A percentile compares a stretch with the other conserved stretches of the same genome.
Evolutionary conservation across 2,113 vertebrate genomes (phyloP).

Genomic region (Pelobates fuscus): DNA sequence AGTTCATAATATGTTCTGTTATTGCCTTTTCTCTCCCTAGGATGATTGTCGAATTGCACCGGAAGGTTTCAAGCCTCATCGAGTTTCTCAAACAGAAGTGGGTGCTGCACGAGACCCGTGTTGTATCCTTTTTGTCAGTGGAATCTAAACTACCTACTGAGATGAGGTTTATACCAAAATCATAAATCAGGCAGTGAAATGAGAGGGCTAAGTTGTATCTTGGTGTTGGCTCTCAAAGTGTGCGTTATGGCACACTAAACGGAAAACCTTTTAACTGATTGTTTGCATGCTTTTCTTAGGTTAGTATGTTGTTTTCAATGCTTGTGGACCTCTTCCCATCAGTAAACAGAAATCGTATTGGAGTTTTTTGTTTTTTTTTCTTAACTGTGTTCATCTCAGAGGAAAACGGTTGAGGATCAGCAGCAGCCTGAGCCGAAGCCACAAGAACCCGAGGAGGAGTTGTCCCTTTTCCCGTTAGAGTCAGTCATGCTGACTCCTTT

Average conservation of each 20-base stretch:
- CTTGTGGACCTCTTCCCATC: too few species aligned
- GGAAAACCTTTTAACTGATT: too few species aligned
- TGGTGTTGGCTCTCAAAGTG: too few species aligned
- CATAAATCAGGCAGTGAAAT: background rate
- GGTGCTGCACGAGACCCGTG: constrained; percentile 88
- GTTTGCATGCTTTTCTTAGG: too few species aligned
- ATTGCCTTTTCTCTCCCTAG: constrained; percentile 57
- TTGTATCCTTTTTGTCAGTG: constrained; percentile 84
- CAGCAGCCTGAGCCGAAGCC: constrained; percentile 60
- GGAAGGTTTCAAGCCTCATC: constrained; percentile 96
- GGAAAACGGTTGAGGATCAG: constrained; percentile 83
- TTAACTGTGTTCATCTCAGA: constrained; percentile 74
- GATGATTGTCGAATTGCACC: constrained; percentile 97
- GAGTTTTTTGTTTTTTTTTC: too few species aligned
- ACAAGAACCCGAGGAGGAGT: constrained; percentile 67
- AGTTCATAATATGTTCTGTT: background rate
- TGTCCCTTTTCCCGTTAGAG: constrained; percentile 90
- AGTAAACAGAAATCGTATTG: too few species aligned
- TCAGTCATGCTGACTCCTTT: constrained; percentile 81
- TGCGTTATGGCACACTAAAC: too few species aligned
- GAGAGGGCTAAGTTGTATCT: too few species aligned
- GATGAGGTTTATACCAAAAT: too few species aligned
- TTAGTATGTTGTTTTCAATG: too few species aligned
- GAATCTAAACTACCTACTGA: too few species aligned
- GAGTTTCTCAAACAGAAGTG: constrained; percentile 97